Evolutionary conservation across 2,797 vertebrate genomes (phyloP), one percentile per base, ranked within the genome.

Genomic region (Molossus alvarezi): DNA sequence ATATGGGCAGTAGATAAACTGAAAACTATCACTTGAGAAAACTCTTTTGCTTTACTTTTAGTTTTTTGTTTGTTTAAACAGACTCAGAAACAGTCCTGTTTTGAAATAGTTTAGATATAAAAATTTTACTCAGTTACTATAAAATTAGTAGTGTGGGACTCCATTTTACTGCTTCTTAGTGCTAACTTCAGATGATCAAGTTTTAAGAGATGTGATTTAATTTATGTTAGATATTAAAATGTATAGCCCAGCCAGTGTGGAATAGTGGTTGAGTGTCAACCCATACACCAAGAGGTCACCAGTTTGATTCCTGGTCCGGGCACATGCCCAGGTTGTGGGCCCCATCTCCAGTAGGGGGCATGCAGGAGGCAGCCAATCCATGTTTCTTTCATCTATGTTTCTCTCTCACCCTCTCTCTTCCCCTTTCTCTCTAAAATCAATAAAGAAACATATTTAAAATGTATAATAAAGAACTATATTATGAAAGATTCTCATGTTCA

Each of bases 101-200:
- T 82, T 91, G 69, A 88, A 93, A 69, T 86, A 80, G 41, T 88
- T 86, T 80, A 87, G 45, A 25, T 87, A 18, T 17, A 73, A 92
- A 96, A 96, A 72, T 93, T 95, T 88, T 77, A 60, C 25, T 93
- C 4, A 65, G 17, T 83, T 91, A 48, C 69, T 87, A 60, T 95
- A 96, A 84, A 89, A 33, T 73, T 89, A 69, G 51, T 73, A 64
- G 4, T 57, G 4, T 91, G 51, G 20, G 29, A 86, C 18, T 91
- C 12, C 3, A 20, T 92, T 84, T 84, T 73, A 60, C 10, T 93
- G 25, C 41, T 72, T 79, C 25, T 92, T 86, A 57, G 45, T 86
- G 55, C 20, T 93, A 45, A 29, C 17, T 23, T 76, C 67, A 67
- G 55, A 53, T 72, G 29, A 87, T 29, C 11, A 87, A 48, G n/a